Percentiles rank a stretch among this genome's conserved stretches.
These are phyloP conservation scores for Hexactinellida sp. DNA, from an alignment of 37 sponge, comb jelly and placozoan species.

Conservation along the genomic window DNA sequence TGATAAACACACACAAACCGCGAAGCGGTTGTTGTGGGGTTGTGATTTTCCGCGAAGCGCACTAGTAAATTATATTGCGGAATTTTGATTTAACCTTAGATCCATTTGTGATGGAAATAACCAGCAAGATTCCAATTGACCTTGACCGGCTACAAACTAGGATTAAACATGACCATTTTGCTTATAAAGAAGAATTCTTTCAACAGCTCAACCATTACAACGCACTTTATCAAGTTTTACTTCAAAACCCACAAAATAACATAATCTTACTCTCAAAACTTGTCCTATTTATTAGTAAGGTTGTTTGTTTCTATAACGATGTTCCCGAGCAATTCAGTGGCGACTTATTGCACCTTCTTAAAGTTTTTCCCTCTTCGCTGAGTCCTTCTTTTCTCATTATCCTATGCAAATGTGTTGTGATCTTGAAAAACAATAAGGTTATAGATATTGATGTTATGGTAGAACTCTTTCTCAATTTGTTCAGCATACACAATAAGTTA, in stretches of 20 bases:
- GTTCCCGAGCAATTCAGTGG: background rate
- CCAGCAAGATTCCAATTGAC: background rate
- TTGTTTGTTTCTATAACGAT: background rate
- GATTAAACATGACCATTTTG: background rate
- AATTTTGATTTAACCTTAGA: too few species aligned
- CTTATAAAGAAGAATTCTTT: conserved; percentile 7
- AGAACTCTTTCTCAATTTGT: background rate
- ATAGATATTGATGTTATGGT: background rate
- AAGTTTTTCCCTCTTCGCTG: background rate
- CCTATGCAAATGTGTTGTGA: background rate
- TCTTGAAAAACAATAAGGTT: background rate
- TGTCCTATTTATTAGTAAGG: background rate
- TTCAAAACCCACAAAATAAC: background rate
- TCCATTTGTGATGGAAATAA: background rate
- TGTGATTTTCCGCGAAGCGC: too few species aligned
- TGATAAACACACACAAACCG: too few species aligned
- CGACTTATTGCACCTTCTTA: background rate
- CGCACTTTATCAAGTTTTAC: background rate
- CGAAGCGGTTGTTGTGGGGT: too few species aligned
- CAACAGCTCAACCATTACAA: background rate
- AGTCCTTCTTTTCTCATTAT: background rate
- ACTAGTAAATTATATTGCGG: too few species aligned
- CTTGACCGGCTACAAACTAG: background rate
- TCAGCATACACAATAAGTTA: background rate
- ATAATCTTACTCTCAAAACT: background rate